These are phyloP conservation scores for Malacoraja senta DNA, from an alignment of 2,797 vertebrate species.

Conservation along the genomic window DNA sequence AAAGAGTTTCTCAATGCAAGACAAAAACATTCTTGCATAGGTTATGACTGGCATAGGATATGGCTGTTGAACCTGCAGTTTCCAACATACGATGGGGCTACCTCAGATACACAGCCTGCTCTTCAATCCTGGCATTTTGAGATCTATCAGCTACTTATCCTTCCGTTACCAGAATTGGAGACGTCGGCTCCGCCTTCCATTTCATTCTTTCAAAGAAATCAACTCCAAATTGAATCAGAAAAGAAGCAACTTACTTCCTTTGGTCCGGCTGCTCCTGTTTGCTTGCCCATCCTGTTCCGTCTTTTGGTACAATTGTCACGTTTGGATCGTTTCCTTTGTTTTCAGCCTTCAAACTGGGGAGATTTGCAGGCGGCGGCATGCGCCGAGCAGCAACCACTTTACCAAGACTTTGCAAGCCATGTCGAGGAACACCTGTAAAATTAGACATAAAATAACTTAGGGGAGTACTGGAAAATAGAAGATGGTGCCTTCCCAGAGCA, in stretches of 20 bases:
- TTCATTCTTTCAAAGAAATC: background rate
- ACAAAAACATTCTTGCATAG: background rate
- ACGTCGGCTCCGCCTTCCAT: background rate
- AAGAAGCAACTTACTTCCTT: constrained; percentile 74
- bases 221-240: background rate
- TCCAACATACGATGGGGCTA: background rate
- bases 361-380: constrained; percentile 97
- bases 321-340: constrained; percentile 99
- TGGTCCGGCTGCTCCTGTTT: constrained; percentile 98
- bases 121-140: background rate
- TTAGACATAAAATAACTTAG: background rate
- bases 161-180: background rate
- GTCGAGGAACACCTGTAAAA: constrained; percentile 82
- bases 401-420: constrained; percentile 99
- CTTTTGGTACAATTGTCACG: constrained; percentile 97
- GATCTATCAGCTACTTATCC: background rate
- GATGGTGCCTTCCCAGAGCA: too few species aligned
- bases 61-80: background rate
- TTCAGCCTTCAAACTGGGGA: constrained; percentile 98
- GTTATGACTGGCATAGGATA: background rate
- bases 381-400: constrained; percentile 99
- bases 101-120: too few species aligned
- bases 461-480: background rate
- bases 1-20: background rate
- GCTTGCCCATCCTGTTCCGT: constrained; percentile 99